Evolutionary conservation across 1,140 invertebrate species (phyloP), one percentile per base, ranked within the genome.

Genomic region (Anoplolepis gracilipes): DNA sequence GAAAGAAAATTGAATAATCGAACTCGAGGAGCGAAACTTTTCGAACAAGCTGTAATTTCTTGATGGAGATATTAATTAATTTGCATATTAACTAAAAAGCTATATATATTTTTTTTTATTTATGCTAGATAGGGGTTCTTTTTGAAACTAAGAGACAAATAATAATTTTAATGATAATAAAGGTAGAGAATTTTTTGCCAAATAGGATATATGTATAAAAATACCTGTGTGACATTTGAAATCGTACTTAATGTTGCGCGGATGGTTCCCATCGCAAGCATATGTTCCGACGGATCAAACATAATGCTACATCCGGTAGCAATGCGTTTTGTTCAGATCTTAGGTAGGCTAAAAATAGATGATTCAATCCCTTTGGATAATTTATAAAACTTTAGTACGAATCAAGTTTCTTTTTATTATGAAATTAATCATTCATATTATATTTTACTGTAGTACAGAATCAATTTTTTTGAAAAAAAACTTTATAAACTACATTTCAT

Each of bases 221-320:
- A 49, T 49, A 78, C 8, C 11, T 59, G 22, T 22, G 13, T 75
- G 25, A 77, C 25, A 46, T 30, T 33, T 30, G n/a, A 79, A 19
- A 57, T 57, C n/a, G 49, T 30, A 49, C n/a, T 28, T 36, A 42
- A 69, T 39, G 11, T 25, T 79, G n/a, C 16, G 33, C 33, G 22
- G 33, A 65, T 78, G 39, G 10, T 3, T 16, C 39, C 22, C 64
- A 55, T 70, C 16, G 22, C 46, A 70, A 11, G 46, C 33, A 57
- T 13, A 69, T 67, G 76, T 67, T 79, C 77, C 77, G 77, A 69
- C 64, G 77, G 77, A 55, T 79, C 64, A 53, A 16, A 79, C 49
- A 49, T 49, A 79, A 69, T 39, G 16, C 36, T 79, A 25, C 42
- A 55, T 55, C 33, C 33, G 46, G 46, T 10, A 70, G 2, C 33